Percentiles rank a stretch among this genome's conserved stretches.
phyloP scores from a whole-genome alignment of 2,888 invertebrate species.

The Encarsia formosa region DNA sequence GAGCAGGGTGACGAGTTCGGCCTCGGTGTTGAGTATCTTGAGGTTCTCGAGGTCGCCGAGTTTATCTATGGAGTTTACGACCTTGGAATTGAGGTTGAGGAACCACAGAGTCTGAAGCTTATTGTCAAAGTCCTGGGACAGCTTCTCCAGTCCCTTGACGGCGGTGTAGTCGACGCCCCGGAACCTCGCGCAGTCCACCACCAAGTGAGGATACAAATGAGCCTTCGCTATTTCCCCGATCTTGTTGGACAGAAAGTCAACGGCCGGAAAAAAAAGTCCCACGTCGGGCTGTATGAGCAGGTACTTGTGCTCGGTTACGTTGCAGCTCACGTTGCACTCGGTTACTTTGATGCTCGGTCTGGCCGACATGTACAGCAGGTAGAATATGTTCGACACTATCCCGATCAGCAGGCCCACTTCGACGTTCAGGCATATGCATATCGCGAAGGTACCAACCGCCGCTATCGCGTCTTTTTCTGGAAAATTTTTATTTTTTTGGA shows the following conservation, averaged over 20 bases:
- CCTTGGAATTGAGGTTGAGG: slow-evolving; percentile 42
- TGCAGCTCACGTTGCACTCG: slow-evolving; percentile 48
- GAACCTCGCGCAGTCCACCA: slow-evolving; percentile 64
- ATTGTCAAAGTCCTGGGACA: slow-evolving; percentile 57
- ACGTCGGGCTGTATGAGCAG: slow-evolving; percentile 61
- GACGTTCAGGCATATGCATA: slow-evolving; percentile 67
- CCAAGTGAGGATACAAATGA: slow-evolving; percentile 53
- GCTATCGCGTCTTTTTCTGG: slow-evolving; percentile 61
- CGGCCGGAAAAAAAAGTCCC: slow-evolving; percentile 69
- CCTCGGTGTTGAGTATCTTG: slow-evolving; percentile 22
- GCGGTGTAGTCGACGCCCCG: slow-evolving; percentile 67
- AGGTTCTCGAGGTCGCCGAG: slow-evolving; percentile 19
- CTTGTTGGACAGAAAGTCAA: slow-evolving; percentile 61
- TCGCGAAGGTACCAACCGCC: slow-evolving; percentile 64
- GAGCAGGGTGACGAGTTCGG: slow-evolving; percentile 11
- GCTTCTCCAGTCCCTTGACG: slow-evolving; percentile 59
- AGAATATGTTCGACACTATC: slow-evolving; percentile 61
- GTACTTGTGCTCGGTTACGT: slow-evolving; percentile 52
- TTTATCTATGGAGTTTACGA: slow-evolving; percentile 14
- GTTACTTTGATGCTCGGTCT: slow-evolving; percentile 57
- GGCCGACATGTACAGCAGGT: slow-evolving; percentile 65
- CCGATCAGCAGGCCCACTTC: slow-evolving; percentile 78
- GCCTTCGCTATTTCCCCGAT: slow-evolving; percentile 55
- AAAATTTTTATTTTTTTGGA: neutral
- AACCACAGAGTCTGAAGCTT: slow-evolving; percentile 56